Conservation (phyloP, 1,140 invertebrate genomes). For the Sycobia sp. region DNA sequence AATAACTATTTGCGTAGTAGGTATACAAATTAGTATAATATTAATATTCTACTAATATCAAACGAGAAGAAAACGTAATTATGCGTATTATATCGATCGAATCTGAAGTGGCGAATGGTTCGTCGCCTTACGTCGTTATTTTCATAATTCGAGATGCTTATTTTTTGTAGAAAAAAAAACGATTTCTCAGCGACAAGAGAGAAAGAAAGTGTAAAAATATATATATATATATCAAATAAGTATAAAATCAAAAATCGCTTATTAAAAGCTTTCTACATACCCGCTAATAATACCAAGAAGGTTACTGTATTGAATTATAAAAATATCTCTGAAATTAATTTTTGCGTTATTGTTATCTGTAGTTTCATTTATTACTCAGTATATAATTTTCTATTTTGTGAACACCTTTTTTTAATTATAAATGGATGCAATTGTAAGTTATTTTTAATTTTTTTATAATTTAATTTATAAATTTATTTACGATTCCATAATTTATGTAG, state of each 20-base stretch:
- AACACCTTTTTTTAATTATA: slow-evolving; percentile 11
- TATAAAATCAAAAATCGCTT: slow-evolving; percentile 31
- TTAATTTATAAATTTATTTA: slow-evolving; percentile 32
- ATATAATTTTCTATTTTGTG: slow-evolving; percentile 5
- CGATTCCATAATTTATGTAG: slow-evolving; percentile 22
- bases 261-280: slow-evolving; percentile 19
- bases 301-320: slow-evolving; percentile 22
- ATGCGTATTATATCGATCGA: slow-evolving; percentile 31
- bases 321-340: slow-evolving; percentile 31
- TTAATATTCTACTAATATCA: slow-evolving; percentile 38
- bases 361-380: background rate
- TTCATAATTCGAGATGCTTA: slow-evolving; percentile 38
- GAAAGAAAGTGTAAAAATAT: slow-evolving; percentile 28
- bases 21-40: slow-evolving; percentile 52
- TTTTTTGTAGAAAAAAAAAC: slow-evolving; percentile 35
- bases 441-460: slow-evolving; percentile 19
- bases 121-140: slow-evolving; percentile 33
- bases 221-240: slow-evolving; percentile 24
- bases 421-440: background rate
- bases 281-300: slow-evolving; percentile 16
- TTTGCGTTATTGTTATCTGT: background rate
- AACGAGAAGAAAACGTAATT: slow-evolving; percentile 28
- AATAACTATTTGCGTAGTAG: slow-evolving; percentile 56
- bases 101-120: slow-evolving; percentile 27
- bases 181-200: slow-evolving; percentile 30